Conservation (phyloP, 2,113 vertebrate species). For the Spilogale gracilis region DNA sequence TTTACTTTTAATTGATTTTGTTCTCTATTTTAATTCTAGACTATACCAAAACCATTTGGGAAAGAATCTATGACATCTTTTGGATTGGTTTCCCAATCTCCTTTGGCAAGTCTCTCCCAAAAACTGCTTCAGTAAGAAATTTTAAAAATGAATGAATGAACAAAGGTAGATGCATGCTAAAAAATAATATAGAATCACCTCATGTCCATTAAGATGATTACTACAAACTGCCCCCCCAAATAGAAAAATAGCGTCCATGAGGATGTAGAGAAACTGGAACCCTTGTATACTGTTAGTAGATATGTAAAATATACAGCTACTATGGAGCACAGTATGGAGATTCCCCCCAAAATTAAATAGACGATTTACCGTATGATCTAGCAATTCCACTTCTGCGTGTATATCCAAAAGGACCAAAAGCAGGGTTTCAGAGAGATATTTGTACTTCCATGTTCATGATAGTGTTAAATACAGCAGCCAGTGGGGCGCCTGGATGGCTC, state of each 20-base stretch:
- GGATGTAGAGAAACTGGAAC: background rate
- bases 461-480: background rate
- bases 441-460: background rate
- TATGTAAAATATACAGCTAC: background rate
- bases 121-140: background rate
- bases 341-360: background rate
- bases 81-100: background rate
- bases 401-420: background rate
- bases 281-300: background rate
- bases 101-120: background rate
- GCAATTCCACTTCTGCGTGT: background rate
- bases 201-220: background rate
- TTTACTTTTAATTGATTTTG: conserved; percentile 38
- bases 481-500: too few relatives aligned
- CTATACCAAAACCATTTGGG: conserved; percentile 20
- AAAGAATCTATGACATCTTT: conserved; percentile 27
- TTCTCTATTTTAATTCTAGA: conserved; percentile 2
- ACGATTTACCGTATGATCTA: background rate
- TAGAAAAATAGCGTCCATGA: background rate
- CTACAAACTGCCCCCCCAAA: background rate
- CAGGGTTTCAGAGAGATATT: background rate
- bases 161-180: background rate
- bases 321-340: background rate
- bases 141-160: background rate
- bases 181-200: background rate